These are phyloP conservation scores for Tragelaphus buxtoni DNA, from an alignment of 2,113 vertebrate genomes.

Conservation along the genomic window DNA sequence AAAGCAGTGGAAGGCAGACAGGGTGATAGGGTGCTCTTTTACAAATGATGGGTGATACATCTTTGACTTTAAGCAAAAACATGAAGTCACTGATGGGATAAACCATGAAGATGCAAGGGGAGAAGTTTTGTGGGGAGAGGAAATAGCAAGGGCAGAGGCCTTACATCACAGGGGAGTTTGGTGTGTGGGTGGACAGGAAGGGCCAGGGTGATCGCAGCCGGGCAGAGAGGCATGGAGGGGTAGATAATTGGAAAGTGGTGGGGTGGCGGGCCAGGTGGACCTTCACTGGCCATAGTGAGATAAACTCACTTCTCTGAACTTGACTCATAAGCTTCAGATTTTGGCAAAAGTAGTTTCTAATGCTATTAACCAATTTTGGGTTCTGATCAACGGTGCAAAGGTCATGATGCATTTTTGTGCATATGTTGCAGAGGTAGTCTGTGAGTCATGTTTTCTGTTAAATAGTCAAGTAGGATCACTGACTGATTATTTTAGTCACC, in stretches of 20 bases:
- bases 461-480: not conserved
- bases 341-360: not conserved
- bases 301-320: not conserved
- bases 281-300: not conserved
- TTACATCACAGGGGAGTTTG: not conserved
- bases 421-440: not conserved
- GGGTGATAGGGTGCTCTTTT: not conserved
- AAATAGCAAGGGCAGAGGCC: not conserved
- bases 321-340: not conserved
- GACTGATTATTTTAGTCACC: not conserved
- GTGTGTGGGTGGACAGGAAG: not conserved
- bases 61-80: not conserved
- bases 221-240: not conserved
- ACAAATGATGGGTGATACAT: not conserved
- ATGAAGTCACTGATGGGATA: not conserved
- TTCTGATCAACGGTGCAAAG: not conserved
- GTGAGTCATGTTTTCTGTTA: not conserved
- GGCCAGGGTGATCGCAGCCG: not conserved
- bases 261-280: not conserved
- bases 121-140: not conserved
- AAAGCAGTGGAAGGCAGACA: not conserved
- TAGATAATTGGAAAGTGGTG: no score
- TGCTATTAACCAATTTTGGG: not conserved
- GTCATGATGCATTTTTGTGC: not conserved
- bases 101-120: not conserved